Conservation (phyloP, 2,888 invertebrate genomes). For the Campoletis raptor region DNA sequence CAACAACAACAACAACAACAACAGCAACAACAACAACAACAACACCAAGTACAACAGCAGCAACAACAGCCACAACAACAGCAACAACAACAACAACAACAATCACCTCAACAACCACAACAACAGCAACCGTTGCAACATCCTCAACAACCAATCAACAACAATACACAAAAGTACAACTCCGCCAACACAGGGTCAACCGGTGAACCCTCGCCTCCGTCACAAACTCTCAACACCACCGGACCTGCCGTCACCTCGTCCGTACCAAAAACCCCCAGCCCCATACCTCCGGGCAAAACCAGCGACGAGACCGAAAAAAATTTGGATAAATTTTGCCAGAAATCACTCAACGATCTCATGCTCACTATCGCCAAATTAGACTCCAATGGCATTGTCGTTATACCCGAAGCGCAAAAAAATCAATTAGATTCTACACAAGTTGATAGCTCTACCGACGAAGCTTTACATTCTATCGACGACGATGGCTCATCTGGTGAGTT, state of each 20-base stretch:
- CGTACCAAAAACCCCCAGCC: slow-evolving; percentile 94
- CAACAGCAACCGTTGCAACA: slow-evolving; percentile 71
- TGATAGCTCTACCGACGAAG: slow-evolving; percentile 91
- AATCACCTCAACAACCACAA: slow-evolving; percentile 52
- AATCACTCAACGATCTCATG: slow-evolving; percentile 94
- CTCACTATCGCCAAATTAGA: slow-evolving; percentile 95
- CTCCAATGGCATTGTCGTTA: slow-evolving; percentile 93
- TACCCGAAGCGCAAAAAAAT: slow-evolving; percentile 87
- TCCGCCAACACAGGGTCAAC: slow-evolving; percentile 40
- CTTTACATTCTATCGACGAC: slow-evolving; percentile 77
- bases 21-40: slow-evolving; percentile 55
- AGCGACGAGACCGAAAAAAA: slow-evolving; percentile 87
- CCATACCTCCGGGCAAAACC: slow-evolving; percentile 85
- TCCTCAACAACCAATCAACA: slow-evolving; percentile 71
- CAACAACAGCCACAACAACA: slow-evolving; percentile 77
- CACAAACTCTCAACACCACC: slow-evolving; percentile 70
- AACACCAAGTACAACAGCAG: slow-evolving; percentile 70
- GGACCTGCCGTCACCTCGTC: slow-evolving; percentile 89
- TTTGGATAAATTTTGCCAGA: slow-evolving; percentile 93
- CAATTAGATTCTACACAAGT: slow-evolving; percentile 86
- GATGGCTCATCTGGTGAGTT: slow-evolving; percentile 80
- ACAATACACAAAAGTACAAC: slow-evolving; percentile 58
- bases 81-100: slow-evolving; percentile 62
- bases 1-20: slow-evolving; percentile 79
- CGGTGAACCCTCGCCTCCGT: slow-evolving; percentile 68